Evolutionary conservation across 2,113 vertebrate genomes (phyloP).

Genomic region (Tringa solitaria): DNA sequence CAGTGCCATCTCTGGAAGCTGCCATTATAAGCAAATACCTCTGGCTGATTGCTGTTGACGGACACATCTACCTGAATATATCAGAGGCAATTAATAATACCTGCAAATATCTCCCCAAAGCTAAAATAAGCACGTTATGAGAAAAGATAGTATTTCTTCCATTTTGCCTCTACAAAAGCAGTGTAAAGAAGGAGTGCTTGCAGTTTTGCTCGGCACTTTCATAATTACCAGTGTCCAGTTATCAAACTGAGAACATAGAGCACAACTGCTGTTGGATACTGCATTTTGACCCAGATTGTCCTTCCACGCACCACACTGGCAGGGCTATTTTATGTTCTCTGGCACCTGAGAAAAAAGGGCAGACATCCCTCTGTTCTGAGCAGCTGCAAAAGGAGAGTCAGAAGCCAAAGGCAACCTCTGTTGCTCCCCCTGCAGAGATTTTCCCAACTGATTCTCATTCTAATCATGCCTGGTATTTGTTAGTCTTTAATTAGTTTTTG

Average conservation of each 20-base stretch:
- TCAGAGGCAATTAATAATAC: neutral
- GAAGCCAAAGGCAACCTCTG: neutral
- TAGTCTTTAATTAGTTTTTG: neutral
- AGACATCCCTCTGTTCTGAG: rapidly evolving
- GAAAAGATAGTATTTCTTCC: neutral
- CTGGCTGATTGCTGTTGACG: neutral
- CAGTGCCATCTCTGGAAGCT: neutral
- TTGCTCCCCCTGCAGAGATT: neutral
- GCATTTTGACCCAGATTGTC: neutral
- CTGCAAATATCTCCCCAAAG: neutral
- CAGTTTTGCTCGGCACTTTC: neutral
- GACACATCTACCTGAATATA: neutral
- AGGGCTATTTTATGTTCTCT: neutral
- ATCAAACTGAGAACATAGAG: neutral
- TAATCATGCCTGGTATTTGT: neutral
- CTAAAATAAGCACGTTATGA: neutral
- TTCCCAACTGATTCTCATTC: neutral
- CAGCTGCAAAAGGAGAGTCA: neutral
- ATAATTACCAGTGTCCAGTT: neutral
- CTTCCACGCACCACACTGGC: neutral
- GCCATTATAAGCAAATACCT: neutral
- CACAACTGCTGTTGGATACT: neutral
- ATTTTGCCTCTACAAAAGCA: neutral
- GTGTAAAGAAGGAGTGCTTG: neutral
- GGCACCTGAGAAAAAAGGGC: neutral